Base-by-base conservation (phyloP, 2,888 invertebrate species). In the Mythimna ferrago region DNA sequence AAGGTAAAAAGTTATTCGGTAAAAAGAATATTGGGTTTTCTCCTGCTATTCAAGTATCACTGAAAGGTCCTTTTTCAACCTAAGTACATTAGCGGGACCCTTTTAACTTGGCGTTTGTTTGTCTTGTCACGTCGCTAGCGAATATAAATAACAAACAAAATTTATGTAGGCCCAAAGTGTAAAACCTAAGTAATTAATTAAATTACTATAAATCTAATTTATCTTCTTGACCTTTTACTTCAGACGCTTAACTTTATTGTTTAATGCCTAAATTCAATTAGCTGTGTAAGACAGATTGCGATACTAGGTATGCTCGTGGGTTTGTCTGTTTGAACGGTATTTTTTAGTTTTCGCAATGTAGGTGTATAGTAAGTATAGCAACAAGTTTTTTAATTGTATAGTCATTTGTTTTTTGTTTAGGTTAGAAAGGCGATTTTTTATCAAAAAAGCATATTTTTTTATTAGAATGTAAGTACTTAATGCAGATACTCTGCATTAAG, bases 51-150 rank as follows among this genome's bases (percentile, higher is more conserved):
- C 87, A 90, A 89, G 89, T 89, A 88, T 89, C 89, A 89, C 84
- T 80, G 87, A 88, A 89, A 90, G 88, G 87, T 81, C 87, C 86
- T 88, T 87, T 88, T 85, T 87, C 81, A 86, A 83, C 84, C 76
- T 84, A 87, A 90, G 89, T 90, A 89, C 89, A 92, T 92, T 92
- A 91, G 88, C 64, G 78, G 76, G 82, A 87, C 89, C 92, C 90
- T 93, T 92, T 91, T 89, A 89, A 88, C 87, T 84, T 87, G 76
- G 80, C 73, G 78, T 88, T 89, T 90, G 90, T 91, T 92, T 91
- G 88, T 89, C 87, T 89, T 89, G 90, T 89, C 89, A 91, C 89
- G 89, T 89, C 86, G 84, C 85, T 76, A 76, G 82, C 76, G 87
- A 88, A 89, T 87, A 88, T 89, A 92, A 92, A 91, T 88, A 88